A percentile compares a stretch with the other conserved stretches of the same genome.
phyloP scores from a whole-genome alignment of 2,888 invertebrate genomes.

The Tetragonisca angustula region DNA sequence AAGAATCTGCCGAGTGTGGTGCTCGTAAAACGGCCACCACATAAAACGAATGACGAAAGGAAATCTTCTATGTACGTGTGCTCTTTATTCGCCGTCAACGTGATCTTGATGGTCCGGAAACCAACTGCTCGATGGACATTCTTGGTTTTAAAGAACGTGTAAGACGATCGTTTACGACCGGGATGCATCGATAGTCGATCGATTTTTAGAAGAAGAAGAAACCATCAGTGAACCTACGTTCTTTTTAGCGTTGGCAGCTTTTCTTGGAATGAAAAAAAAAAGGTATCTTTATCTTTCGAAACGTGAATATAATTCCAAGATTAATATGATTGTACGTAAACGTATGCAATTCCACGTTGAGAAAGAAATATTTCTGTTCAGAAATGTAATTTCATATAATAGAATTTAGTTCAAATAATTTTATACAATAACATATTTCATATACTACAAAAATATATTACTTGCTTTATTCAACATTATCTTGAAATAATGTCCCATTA shows the following conservation, averaged over 20 bases:
- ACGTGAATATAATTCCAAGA: too few species aligned
- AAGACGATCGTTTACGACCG: background rate
- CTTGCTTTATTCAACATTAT: too few species aligned
- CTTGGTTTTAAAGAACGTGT: background rate
- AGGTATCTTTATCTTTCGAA: background rate
- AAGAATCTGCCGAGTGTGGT: conserved; percentile 35
- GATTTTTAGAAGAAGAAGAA: background rate
- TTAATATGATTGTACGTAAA: too few species aligned
- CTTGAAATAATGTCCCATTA: too few species aligned
- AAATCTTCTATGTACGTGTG: conserved; percentile 6
- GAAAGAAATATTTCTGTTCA: too few species aligned
- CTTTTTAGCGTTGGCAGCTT: background rate
- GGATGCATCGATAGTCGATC: background rate
- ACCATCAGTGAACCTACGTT: background rate
- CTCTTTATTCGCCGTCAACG: conserved; percentile 41
- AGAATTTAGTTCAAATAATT: too few species aligned
- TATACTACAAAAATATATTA: too few species aligned
- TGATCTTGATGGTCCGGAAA: conserved; percentile 22
- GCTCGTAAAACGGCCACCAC: conserved; percentile 41
- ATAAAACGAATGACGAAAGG: conserved; percentile 25
- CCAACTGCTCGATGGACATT: conserved; percentile 2
- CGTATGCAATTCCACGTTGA: too few species aligned
- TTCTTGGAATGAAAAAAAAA: background rate
- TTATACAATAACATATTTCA: too few species aligned
- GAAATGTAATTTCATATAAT: too few species aligned